Evolutionary conservation across 2,113 vertebrate genomes (phyloP).

Genomic region (Syngnathus scovelli): DNA sequence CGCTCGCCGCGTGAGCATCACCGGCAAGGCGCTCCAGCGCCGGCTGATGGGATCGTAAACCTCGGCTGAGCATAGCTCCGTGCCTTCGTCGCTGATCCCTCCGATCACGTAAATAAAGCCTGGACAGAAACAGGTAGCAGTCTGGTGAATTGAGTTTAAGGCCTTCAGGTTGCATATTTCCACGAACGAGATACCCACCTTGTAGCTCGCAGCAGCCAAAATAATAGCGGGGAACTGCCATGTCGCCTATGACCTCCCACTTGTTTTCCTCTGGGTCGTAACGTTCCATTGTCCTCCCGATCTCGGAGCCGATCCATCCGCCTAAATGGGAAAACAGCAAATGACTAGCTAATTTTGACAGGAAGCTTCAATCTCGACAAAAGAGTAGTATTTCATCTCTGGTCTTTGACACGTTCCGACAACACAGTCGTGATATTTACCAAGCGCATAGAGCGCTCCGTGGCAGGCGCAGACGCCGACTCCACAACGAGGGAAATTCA

Average conservation of each 20-base stretch:
- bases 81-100: conserved; percentile 87
- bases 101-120: conserved; percentile 93
- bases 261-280: conserved; percentile 93
- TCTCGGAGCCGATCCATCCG: conserved; percentile 93
- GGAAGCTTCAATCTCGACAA: too few species aligned
- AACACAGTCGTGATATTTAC: conserved; percentile 57
- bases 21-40: conserved; percentile 85
- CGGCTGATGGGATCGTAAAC: conserved; percentile 87
- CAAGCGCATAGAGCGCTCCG: conserved; percentile 91
- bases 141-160: background rate
- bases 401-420: background rate
- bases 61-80: conserved; percentile 86
- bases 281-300: conserved; percentile 93
- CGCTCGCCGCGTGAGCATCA: conserved; percentile 84
- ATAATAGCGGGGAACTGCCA: conserved; percentile 88
- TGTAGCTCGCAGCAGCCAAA: conserved; percentile 97
- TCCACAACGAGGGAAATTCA: conserved; percentile 91
- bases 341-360: too few species aligned
- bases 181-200: conserved; percentile 65
- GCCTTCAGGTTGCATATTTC: background rate
- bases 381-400: too few species aligned
- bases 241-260: conserved; percentile 90
- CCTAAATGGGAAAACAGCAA: conserved; percentile 65
- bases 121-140: conserved; percentile 33
- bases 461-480: conserved; percentile 89